Evolutionary conservation across 2,888 invertebrate species (phyloP).

Genomic region (Tetropium fuscum): DNA sequence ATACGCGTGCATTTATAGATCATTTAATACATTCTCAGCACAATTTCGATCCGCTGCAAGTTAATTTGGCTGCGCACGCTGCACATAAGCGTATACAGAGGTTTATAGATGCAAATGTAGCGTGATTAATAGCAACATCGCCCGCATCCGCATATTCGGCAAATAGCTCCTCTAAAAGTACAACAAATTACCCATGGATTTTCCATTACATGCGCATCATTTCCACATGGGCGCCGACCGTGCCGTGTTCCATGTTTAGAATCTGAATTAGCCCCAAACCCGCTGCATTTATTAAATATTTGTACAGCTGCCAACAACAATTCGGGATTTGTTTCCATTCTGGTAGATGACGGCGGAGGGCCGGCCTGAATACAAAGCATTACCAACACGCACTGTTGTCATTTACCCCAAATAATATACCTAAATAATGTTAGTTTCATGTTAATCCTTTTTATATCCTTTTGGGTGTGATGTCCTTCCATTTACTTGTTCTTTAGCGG

Average conservation of each 20-base stretch:
- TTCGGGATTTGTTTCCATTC: constrained; percentile 40
- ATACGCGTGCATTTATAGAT: no score
- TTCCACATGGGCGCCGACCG: not conserved
- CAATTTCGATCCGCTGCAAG: no score
- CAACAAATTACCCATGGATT: constrained; percentile 14
- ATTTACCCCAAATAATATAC: no score
- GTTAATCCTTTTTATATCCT: no score
- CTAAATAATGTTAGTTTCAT: no score
- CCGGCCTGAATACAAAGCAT: constrained; percentile 45
- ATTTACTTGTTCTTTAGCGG: no score
- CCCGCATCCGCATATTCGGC: constrained; percentile 2
- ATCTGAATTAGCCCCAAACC: constrained; percentile 28
- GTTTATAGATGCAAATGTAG: constrained; percentile 3
- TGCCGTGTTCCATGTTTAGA: constrained; percentile 9
- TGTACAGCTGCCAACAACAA: constrained; percentile 35
- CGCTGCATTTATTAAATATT: constrained; percentile 40
- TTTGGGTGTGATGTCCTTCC: no score
- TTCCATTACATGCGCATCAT: constrained; percentile 6
- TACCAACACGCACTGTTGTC: constrained; percentile 12
- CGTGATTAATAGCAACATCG: constrained; percentile 16
- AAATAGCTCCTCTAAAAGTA: constrained; percentile 12
- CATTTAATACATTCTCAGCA: no score
- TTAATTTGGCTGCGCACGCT: no score
- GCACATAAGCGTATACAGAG: no score
- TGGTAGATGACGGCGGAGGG: constrained; percentile 41